phyloP scores from a whole-genome alignment of 2,113 vertebrate genomes.

The Pyrgilauda ruficollis region DNA sequence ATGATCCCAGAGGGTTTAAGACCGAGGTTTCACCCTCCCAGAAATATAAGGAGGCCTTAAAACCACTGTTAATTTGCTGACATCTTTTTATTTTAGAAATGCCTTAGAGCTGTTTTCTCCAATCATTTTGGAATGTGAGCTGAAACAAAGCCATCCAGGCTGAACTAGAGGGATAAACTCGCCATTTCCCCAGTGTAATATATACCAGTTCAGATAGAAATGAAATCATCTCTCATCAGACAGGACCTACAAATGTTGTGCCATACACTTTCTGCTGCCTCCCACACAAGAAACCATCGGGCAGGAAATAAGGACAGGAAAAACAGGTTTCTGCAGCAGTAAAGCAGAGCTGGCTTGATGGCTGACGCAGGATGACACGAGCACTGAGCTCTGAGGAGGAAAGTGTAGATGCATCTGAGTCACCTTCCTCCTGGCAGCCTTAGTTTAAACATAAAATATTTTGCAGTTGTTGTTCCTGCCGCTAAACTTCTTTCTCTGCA shows the following conservation, averaged over 20 bases:
- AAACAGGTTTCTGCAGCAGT: background rate
- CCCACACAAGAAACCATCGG: background rate
- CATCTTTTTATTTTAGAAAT: background rate
- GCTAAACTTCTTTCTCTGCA: background rate
- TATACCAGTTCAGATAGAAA: background rate
- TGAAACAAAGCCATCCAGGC: background rate
- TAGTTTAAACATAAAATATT: background rate
- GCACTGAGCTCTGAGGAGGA: background rate
- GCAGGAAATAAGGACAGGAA: background rate
- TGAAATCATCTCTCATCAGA: background rate
- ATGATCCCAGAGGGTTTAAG: background rate
- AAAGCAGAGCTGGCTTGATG: background rate
- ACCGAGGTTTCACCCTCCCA: background rate
- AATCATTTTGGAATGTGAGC: background rate
- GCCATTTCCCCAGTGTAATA: background rate
- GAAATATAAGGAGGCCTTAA: background rate
- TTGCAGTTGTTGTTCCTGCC: background rate
- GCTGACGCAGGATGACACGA: background rate
- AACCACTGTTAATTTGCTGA: background rate
- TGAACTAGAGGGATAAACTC: background rate
- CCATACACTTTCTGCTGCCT: background rate
- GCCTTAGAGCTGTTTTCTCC: background rate
- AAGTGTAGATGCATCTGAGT: background rate
- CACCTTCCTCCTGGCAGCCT: background rate
- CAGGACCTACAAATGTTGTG: background rate